A percentile compares a stretch with the other conserved stretches of the same genome.
These are phyloP conservation scores for Odontamblyopus rebecca DNA, from an alignment of 2,797 vertebrate genomes.

Conservation along the genomic window DNA sequence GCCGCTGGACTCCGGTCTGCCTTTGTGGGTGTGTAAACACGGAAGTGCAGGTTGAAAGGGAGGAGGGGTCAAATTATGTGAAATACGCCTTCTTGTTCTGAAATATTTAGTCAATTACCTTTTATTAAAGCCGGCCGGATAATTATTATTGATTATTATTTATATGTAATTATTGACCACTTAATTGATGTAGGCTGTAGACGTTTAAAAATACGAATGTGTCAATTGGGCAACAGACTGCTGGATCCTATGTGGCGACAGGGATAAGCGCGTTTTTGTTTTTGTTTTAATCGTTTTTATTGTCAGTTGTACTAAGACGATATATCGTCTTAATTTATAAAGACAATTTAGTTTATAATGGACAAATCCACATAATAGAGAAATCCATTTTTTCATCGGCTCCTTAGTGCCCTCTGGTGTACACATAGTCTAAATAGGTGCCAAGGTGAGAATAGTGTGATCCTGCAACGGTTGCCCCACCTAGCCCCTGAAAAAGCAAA, in stretches of 20 bases:
- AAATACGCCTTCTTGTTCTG: constrained; percentile 54
- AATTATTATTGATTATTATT: background rate
- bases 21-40: constrained; percentile 79
- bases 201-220: background rate
- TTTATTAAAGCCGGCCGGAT: background rate
- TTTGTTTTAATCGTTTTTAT: background rate
- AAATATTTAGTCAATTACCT: constrained; percentile 26
- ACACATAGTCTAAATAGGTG: background rate
- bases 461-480: no score
- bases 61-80: constrained; percentile 42
- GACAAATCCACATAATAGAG: background rate
- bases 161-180: background rate
- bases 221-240: background rate
- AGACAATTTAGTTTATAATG: background rate
- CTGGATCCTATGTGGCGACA: background rate
- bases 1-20: constrained; percentile 51
- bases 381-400: background rate
- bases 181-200: background rate
- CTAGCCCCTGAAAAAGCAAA: no score
- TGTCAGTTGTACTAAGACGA: background rate
- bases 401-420: constrained; percentile 67
- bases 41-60: constrained; percentile 70
- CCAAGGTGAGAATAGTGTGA: no score
- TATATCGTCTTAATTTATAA: background rate
- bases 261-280: no score